These are phyloP conservation scores for Drosophila pegasa DNA, from an alignment of 2,888 invertebrate genomes.

Conservation along the genomic window DNA sequence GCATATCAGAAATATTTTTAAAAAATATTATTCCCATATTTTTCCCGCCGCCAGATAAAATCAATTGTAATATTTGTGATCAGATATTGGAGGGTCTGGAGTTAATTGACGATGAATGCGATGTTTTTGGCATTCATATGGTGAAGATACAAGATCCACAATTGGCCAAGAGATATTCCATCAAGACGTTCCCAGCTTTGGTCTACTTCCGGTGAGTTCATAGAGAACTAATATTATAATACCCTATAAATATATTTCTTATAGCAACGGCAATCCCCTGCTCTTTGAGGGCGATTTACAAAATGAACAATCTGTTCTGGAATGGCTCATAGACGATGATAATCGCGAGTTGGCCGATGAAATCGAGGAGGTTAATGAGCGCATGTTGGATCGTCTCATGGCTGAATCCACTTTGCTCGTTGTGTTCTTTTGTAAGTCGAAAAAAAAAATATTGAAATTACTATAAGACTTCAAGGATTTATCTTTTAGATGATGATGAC, in stretches of 20 bases:
- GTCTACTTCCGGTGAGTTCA: constrained; percentile 91
- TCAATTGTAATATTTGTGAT: constrained; percentile 96
- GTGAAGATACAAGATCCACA: constrained; percentile 97
- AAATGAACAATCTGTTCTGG: constrained; percentile 95
- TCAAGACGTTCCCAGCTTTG: constrained; percentile 96
- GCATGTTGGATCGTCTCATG: constrained; percentile 94
- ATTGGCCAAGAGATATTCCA: constrained; percentile 95
- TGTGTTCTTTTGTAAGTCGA: constrained; percentile 94
- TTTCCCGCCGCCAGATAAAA: constrained; percentile 90
- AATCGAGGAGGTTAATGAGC: constrained; percentile 95
- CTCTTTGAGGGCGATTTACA: constrained; percentile 96
- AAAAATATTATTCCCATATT: not conserved
- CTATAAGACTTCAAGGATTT: not conserved
- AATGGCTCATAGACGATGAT: constrained; percentile 97
- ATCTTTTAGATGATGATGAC: constrained; percentile 92
- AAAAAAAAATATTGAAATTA: accelerated
- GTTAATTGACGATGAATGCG: constrained; percentile 95
- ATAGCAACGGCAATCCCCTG: constrained; percentile 94
- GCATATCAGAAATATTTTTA: not conserved
- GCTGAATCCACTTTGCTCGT: constrained; percentile 94
- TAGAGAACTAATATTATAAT: not conserved
- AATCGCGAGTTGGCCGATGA: constrained; percentile 96
- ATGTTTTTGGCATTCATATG: constrained; percentile 96
- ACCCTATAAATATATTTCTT: not conserved
- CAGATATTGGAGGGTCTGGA: constrained; percentile 95